Conservation (phyloP, 2,888 invertebrate species). For the Thera britannica region DNA sequence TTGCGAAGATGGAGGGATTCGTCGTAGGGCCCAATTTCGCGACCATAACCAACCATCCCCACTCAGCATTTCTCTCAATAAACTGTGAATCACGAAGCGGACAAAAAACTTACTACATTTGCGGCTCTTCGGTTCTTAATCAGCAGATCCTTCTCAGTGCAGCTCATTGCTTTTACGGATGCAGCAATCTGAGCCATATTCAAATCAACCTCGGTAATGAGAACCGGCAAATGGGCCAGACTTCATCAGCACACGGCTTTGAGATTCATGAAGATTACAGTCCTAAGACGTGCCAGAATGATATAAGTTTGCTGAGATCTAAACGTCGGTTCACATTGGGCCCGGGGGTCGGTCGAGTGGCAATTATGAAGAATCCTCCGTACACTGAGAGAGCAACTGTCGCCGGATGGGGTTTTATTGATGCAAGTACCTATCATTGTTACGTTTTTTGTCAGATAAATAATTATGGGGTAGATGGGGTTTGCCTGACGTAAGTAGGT, state of each 20-base stretch:
- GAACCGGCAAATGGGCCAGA: constrained; percentile 5
- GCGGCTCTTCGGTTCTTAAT: constrained; percentile 42
- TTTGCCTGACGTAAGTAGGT: too few relatives aligned
- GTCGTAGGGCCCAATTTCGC: constrained; percentile 35
- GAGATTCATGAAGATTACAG: constrained; percentile 44
- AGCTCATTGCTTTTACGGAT: constrained; percentile 25
- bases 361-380: constrained; percentile 27
- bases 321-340: constrained; percentile 34
- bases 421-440: constrained; percentile 16
- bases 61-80: constrained; percentile 38
- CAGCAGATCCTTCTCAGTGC: constrained; percentile 33
- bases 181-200: neutral
- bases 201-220: constrained; percentile 7
- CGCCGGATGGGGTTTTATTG: constrained; percentile 31
- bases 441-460: neutral
- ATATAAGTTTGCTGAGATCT: constrained; percentile 46
- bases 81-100: constrained; percentile 9
- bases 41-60: constrained; percentile 25
- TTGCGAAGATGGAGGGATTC: constrained; percentile 31
- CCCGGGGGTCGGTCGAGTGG: constrained; percentile 32
- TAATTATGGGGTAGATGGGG: neutral
- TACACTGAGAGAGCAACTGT: constrained; percentile 25
- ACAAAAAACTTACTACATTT: constrained; percentile 30
- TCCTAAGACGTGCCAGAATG: constrained; percentile 29
- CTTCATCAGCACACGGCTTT: constrained; percentile 27